Base-by-base conservation (phyloP, 2,113 vertebrate species). In the Eulacestoma nigropectus region DNA sequence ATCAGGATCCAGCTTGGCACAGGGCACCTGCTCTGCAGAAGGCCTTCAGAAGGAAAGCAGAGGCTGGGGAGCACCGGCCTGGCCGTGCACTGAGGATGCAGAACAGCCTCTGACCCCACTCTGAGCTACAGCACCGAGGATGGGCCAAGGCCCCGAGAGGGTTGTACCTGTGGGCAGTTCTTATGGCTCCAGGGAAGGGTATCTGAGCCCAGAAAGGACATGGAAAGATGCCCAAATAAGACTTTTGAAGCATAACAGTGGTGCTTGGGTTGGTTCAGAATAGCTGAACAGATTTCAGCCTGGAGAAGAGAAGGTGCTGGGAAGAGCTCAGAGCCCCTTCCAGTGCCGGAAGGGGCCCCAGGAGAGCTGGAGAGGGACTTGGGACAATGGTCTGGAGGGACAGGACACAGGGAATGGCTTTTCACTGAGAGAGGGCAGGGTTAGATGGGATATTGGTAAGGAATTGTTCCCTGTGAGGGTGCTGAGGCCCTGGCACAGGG, bases 1-100 rank as follows among this genome's bases (percentile, higher is more conserved):
- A 4, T 6, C 14, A 81, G 68, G 73, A 83, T 57, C 29, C 33
- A 33, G 80, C n/a, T 13, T 72, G 47, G 77, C 73, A 60, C 35
- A 56, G 44, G 42, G 42, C 33, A 46, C 10, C 49, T 41, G 49
- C 6, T 39, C 90, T 88, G 59, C 57, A 83, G 15, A 87, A 68
- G 35, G 15, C 78, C 59, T 56, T 42, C 78, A 62, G 26, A 46
- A 65, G 73, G 67, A 57, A 69, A 76, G 16, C 13, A 25, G n/a
- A 25, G 59, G 30, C 73, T 70, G 84, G 37, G 33, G 23, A 60
- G 44, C 73, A 55, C 9, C 0, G 0, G 7, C 20, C 39, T 7
- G 27, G 65, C 30, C 30, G 30, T 0, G 0, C 16, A 11, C 44
- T 4, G 50, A 87, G 60, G 55, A 20, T 4, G 2, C 18, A 12